phyloP scores from a whole-genome alignment of 2,113 vertebrate species.

The Amphiprion percula region DNA sequence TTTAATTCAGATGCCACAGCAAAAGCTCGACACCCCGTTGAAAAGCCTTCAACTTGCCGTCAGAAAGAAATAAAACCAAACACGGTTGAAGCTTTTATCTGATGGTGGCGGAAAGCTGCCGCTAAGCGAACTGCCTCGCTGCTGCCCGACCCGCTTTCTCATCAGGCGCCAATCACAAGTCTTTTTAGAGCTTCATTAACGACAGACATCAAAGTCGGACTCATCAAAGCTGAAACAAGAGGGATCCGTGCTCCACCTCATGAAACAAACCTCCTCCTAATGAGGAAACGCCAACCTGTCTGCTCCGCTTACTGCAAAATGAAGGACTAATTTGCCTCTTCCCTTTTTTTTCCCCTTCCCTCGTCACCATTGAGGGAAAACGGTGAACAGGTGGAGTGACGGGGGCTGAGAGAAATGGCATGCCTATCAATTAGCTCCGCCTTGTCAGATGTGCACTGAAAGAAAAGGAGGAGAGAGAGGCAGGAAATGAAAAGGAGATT shows the following conservation, averaged over 20 bases:
- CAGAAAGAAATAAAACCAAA: neutral
- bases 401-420: conserved; percentile 11
- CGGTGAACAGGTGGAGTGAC: conserved; percentile 38
- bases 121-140: neutral
- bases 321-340: conserved; percentile 45
- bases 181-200: conserved; percentile 29
- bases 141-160: neutral
- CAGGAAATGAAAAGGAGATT: conserved; percentile 16
- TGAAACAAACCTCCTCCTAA: conserved; percentile 43
- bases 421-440: conserved; percentile 47
- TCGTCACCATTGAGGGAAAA: conserved; percentile 15
- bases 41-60: neutral
- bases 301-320: conserved; percentile 31
- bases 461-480: neutral
- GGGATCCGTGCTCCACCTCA: conserved; percentile 11
- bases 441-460: conserved; percentile 37
- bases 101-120: neutral
- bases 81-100: conserved; percentile 10
- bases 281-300: conserved; percentile 30
- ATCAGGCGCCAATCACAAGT: conserved; percentile 12
- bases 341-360: neutral
- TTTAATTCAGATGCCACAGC: too few relatives aligned
- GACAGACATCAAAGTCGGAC: conserved; percentile 38
- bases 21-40: too few relatives aligned
- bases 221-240: conserved; percentile 43